Evolutionary conservation across 2,888 invertebrate species (phyloP).

Genomic region (Pteria penguin): DNA sequence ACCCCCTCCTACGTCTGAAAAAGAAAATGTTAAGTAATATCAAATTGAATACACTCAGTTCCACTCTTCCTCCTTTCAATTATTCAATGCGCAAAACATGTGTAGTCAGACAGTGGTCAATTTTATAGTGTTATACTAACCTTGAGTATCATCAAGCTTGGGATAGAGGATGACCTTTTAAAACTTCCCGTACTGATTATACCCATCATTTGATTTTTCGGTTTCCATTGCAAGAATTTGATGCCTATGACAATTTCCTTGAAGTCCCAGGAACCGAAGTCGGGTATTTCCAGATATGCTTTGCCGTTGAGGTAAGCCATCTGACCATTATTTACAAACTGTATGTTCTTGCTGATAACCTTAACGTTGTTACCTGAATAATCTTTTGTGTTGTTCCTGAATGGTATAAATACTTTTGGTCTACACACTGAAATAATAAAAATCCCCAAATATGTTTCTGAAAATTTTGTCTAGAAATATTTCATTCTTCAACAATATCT

Average conservation of each 20-base stretch:
- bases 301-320: conserved; percentile 58
- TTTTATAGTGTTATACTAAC: no score
- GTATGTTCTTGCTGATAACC: conserved; percentile 52
- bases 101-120: no score
- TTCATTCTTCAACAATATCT: no score
- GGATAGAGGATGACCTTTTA: not conserved
- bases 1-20: no score
- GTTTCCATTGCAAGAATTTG: not conserved
- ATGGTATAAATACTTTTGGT: conserved; percentile 52
- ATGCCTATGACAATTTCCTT: conserved; percentile 1
- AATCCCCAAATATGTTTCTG: no score
- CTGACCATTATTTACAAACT: conserved; percentile 40
- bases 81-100: no score
- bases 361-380: conserved; percentile 41
- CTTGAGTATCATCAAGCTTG: conserved; percentile 5
- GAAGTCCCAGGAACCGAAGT: not conserved
- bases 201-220: not conserved
- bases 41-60: no score
- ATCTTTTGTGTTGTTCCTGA: conserved; percentile 42
- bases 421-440: no score
- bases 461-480: no score
- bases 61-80: no score
- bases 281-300: not conserved
- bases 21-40: no score
- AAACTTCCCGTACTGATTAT: conserved; percentile 1